Base-by-base conservation (phyloP, 2,888 invertebrate species). In the Siphlonurus alternatus region DNA sequence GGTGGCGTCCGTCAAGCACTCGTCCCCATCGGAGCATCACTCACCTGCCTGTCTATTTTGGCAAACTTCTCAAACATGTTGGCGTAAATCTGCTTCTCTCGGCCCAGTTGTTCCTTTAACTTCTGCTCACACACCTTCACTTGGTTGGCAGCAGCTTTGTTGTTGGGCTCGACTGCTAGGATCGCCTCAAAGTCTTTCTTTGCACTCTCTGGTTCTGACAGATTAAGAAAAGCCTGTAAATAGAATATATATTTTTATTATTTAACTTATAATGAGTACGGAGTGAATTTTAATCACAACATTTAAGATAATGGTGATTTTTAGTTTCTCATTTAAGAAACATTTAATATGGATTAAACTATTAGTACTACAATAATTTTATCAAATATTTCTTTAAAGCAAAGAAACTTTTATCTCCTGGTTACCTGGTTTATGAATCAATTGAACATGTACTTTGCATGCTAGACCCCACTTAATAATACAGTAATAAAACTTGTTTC, bases 51-150 rank as follows among this genome's bases (percentile, higher is more conserved):
- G 77, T 90, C 89, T 75, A 83, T 83, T 69, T 86, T 83, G 2
- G 89, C 89, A 77, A 94, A 89, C 77, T 93, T 94, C 70, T 92
- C 87, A 77, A 98, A 98, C 93, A 98, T 95, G 76, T 93, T 93
- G 18, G 88, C 88, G 76, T 93, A 98, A 51, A 93, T 80, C 73
- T 87, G 83, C 78, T 89, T 93, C 75, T 96, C 94, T 66, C 84
- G 85, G 64, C 85, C 81, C 68, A 86, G 81, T 71, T 89, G 86
- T 69, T 88, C 84, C 73, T 87, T 87, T 20, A 94, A 79, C 66
- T 84, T 80, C 66, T 84, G 80, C 66, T 85, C 83, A 76, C 93
- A 93, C 63, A 85, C 73, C 5, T 77, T 73, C 53, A 92, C 78
- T 74, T 93, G 89, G 72, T 87, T 85, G 51, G 82, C 80, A 0